Evolutionary conservation across 2,113 vertebrate genomes (phyloP), one percentile per base, ranked within the genome.

Genomic region (Panthera uncia): DNA sequence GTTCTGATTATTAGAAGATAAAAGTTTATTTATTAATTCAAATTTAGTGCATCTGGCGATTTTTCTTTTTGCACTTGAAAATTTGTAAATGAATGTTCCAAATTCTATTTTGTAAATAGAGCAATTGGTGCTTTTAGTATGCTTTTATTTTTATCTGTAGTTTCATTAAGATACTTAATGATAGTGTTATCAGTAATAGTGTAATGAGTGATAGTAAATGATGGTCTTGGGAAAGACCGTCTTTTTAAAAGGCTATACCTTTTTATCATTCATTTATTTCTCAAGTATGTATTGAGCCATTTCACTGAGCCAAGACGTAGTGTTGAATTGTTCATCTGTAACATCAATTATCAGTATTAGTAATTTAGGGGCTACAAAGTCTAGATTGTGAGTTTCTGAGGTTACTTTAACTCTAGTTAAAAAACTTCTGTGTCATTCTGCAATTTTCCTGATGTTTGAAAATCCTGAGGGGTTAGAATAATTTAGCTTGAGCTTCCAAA

Each of bases 1-100:
- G 83, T 96, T 93, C 95, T 89, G 68, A 92, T 98, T 97, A 93
- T 94, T 96, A 94, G 74, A 89, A 92, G 68, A 71, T 95, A 95
- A 93, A 89, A 96, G 83, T 97, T 97, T 97, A 80, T 93, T 92
- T 97, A 93, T 91, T 83, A 38, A 68, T 41, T 93, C 50, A 86
- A 61, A 96, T 98, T 97, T 82, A 95, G 38, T 82, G 36, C 31
- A 92, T 57, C 84, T 78, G 57, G 38, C 74, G 33, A 23, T 93
- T 95, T 95, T 95, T 80, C 52, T 92, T 97, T 97, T 83, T 91
- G 45, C 61, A 25, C 14, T 97, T 93, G 89, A 69, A 94, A 87
- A 94, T 97, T 89, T 96, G 50, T 91, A 78, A 93, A 19, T 55
- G 45, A 68, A 33, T 84, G 12, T 96, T 94, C 84, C 83, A 89